A percentile compares a stretch with the other conserved stretches of the same genome.
phyloP scores from a whole-genome alignment of 2,113 vertebrate species.

The Gadus chalcogrammus region DNA sequence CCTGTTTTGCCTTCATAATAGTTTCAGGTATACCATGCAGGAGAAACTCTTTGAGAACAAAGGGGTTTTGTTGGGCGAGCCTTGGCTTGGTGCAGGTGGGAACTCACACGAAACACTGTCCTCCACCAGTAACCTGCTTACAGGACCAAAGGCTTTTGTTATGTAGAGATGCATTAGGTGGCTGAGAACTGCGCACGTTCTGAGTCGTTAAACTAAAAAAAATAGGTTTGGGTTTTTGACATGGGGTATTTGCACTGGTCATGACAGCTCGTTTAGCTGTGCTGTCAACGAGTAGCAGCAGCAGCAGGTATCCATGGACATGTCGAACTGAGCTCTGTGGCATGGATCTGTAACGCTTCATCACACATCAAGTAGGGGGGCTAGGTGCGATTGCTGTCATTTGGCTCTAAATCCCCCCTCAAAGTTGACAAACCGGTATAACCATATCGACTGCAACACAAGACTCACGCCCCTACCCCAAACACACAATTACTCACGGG shows the following conservation, averaged over 20 bases:
- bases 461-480: constrained; percentile 17
- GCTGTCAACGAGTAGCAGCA: too few species aligned
- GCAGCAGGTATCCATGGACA: too few species aligned
- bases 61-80: constrained; percentile 49
- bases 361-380: too few species aligned
- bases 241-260: neutral
- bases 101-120: constrained; percentile 34
- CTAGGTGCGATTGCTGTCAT: neutral
- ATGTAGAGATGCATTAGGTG: too few species aligned
- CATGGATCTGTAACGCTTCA: too few species aligned
- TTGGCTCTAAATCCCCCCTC: neutral
- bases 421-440: constrained; percentile 61
- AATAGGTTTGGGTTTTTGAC: too few species aligned
- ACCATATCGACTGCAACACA: constrained; percentile 10
- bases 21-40: constrained; percentile 49
- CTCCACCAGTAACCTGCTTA: constrained; percentile 15
- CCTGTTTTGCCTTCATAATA: constrained; percentile 45
- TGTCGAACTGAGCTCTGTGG: too few species aligned
- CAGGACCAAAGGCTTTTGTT: too few species aligned
- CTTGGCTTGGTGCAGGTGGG: constrained; percentile 38
- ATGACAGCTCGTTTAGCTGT: too few species aligned
- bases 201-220: too few species aligned
- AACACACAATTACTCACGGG: constrained; percentile 36
- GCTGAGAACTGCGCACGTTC: too few species aligned
- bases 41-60: constrained; percentile 48